phyloP scores from a whole-genome alignment of 2,888 invertebrate species.

The Meta bourneti region DNA sequence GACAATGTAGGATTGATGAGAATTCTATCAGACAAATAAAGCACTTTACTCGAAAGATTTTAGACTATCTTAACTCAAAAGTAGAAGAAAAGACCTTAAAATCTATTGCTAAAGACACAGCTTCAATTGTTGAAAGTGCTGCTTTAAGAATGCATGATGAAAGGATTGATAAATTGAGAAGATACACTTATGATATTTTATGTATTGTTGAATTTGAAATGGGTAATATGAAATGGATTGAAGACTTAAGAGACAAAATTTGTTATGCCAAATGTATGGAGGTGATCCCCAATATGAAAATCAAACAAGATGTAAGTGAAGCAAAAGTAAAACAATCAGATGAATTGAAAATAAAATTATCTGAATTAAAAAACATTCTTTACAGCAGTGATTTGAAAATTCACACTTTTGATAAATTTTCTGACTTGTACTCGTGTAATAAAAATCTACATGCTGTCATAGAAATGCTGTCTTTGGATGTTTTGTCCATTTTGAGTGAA shows the following conservation, averaged over 20 bases:
- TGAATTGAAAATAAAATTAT: not conserved
- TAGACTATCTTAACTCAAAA: not conserved
- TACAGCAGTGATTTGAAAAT: not conserved
- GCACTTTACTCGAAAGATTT: not conserved
- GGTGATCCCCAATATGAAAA: not conserved
- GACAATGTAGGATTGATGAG: not conserved
- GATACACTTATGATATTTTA: not conserved
- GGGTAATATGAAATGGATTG: slow-evolving; percentile 28
- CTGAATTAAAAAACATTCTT: slow-evolving; percentile 13
- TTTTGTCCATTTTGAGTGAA: slow-evolving; percentile 17
- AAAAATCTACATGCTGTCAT: slow-evolving; percentile 16
- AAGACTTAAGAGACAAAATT: slow-evolving; percentile 32
- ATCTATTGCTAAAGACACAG: not conserved
- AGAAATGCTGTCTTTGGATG: slow-evolving; percentile 46
- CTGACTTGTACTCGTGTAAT: slow-evolving; percentile 8
- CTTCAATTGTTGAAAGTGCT: not conserved
- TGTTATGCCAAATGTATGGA: no score
- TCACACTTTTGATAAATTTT: not conserved
- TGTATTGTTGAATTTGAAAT: not conserved
- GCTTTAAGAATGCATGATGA: not conserved
- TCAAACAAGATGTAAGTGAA: not conserved
- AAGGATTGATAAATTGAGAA: not conserved
- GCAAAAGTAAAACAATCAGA: not conserved
- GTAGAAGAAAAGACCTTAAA: no score
- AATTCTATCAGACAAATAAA: not conserved